Base-by-base conservation (phyloP, 2,113 vertebrate genomes). In the Halichoeres trimaculatus region DNA sequence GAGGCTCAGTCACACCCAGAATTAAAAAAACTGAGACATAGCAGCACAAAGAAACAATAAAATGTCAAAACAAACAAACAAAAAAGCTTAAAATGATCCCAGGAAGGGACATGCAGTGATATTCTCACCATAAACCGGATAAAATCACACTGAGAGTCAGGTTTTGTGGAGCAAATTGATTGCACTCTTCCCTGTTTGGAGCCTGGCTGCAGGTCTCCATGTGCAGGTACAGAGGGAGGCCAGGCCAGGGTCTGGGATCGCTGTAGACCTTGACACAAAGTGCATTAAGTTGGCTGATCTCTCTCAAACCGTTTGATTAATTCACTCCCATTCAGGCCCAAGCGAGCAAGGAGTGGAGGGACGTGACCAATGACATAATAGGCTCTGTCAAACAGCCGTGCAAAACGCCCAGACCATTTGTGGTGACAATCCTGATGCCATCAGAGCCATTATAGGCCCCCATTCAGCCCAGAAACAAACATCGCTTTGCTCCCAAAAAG, bases 401-500 rank as follows among this genome's bases (percentile, higher is more conserved):
- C 81, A 88, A 74, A 91, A 92, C 93, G 92, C 91, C 91, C 93
- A 86, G 80, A 85, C 85, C 89, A 92, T 93, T 93, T 93, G 89
- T 81, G 90, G 84, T 88, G 91, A 91, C 89, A 90, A 89, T 93
- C 89, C 86, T 90, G 90, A 91, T 82, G 83, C 87, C 87, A 86
- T 90, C 91, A 90, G 72, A 85, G 78, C 85, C 89, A 88, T 90
- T 85, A 81, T 73, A 40, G 50, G 58, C 48, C 76, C 58, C 87
- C 74, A 91, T 91, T 91, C 81, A 90, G 24, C 51, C 77, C 73
- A 83, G 61, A 90, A 90, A 90, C 87, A 90, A 91, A 92, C 88
- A 92, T 84, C 41, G 85, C 83, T 86, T 76, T 47, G 48, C 79
- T 79, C 65, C 77, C 53, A 53, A 82, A 87, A 56, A 54, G 82